Evolutionary conservation across 2,797 vertebrate genomes (phyloP).

Genomic region (Notamacropus eugenii): DNA sequence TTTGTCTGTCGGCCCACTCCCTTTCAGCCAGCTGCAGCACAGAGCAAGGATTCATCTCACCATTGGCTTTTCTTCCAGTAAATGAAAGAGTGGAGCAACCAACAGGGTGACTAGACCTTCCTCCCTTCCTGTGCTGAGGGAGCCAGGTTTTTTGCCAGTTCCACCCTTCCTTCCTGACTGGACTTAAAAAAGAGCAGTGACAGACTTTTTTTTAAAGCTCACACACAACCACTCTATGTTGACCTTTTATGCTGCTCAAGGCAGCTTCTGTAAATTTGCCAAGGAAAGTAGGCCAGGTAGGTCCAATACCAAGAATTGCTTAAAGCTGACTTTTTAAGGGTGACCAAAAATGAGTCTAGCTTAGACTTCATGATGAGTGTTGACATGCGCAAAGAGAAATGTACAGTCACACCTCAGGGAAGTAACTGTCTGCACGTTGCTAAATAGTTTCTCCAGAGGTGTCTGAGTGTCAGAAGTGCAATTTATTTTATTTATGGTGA

Average conservation of each 20-base stretch:
- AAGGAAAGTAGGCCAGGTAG: slow-evolving; percentile 52
- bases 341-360: slow-evolving; percentile 48
- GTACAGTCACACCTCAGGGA: slow-evolving; percentile 27
- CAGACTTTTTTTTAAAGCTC: slow-evolving; percentile 71
- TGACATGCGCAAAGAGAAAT: slow-evolving; percentile 21
- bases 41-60: slow-evolving; percentile 94
- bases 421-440: slow-evolving; percentile 35
- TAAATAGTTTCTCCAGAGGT: slow-evolving; percentile 43
- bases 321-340: slow-evolving; percentile 56
- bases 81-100: slow-evolving; percentile 93
- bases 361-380: slow-evolving; percentile 37
- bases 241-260: slow-evolving; percentile 80
- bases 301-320: slow-evolving; percentile 68
- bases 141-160: slow-evolving; percentile 86
- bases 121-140: slow-evolving; percentile 94
- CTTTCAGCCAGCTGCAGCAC: slow-evolving; percentile 90
- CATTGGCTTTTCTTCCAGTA: slow-evolving; percentile 85
- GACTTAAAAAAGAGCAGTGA: slow-evolving; percentile 79
- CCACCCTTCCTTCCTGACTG: slow-evolving; percentile 92
- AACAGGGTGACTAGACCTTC: slow-evolving; percentile 87
- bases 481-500: slow-evolving; percentile 26
- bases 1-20: slow-evolving; percentile 89
- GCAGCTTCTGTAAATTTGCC: slow-evolving; percentile 63
- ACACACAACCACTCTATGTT: slow-evolving; percentile 60
- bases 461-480: background rate